These are phyloP conservation scores for Diogma glabrata DNA, from an alignment of 2,888 invertebrate genomes.

Conservation along the genomic window DNA sequence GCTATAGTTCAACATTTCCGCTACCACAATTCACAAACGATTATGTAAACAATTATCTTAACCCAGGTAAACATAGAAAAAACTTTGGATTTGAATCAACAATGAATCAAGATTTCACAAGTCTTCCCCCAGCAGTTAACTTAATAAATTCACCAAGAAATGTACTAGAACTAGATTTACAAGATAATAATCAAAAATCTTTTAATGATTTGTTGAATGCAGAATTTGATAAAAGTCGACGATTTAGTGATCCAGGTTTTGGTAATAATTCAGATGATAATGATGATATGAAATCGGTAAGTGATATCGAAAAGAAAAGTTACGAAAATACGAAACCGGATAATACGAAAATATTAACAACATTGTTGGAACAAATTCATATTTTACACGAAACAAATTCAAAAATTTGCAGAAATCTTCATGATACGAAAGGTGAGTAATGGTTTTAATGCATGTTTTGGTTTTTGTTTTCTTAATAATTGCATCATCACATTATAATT, in stretches of 20 bases:
- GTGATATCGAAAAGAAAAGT: conserved; percentile 15
- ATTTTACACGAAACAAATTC: conserved; percentile 59
- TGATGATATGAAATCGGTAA: conserved; percentile 1
- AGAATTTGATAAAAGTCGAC: conserved; percentile 24
- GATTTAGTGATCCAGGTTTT: conserved; percentile 36
- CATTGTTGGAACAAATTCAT: conserved; percentile 61
- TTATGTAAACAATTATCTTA: conserved; percentile 2
- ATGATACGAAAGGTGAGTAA: conserved; percentile 53
- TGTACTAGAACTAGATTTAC: neutral
- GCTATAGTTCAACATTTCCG: neutral
- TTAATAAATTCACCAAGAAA: conserved; percentile 21
- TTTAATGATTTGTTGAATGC: conserved; percentile 5
- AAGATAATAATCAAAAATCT: conserved; percentile 13
- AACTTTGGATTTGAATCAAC: conserved; percentile 2
- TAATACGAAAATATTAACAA: conserved; percentile 33
- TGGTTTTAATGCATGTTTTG: no score
- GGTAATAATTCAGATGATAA: conserved; percentile 34
- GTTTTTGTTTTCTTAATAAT: no score
- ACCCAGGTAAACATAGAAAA: conserved; percentile 3
- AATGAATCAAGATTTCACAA: conserved; percentile 41
- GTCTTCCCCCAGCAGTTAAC: conserved; percentile 59
- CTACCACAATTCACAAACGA: neutral
- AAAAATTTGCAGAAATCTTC: conserved; percentile 61
- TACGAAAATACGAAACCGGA: conserved; percentile 25
- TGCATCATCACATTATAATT: no score